These are phyloP conservation scores for Spilogale gracilis DNA, from an alignment of 2,113 vertebrate genomes.

Conservation along the genomic window DNA sequence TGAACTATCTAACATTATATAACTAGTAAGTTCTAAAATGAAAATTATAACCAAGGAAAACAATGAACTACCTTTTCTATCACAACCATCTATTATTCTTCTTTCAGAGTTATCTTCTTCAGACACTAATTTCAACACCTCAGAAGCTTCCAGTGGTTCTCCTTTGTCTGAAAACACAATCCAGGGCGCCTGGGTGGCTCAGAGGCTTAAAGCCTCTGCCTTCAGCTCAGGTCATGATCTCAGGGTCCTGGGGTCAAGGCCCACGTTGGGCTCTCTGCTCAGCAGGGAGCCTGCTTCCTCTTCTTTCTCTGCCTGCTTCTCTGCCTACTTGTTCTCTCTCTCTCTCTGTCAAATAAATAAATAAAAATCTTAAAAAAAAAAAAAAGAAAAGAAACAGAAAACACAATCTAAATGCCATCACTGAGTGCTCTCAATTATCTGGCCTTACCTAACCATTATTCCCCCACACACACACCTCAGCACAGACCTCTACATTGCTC, in stretches of 20 bases:
- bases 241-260: too few species aligned
- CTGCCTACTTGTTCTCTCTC: too few species aligned
- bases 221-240: too few species aligned
- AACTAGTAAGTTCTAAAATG: constrained; percentile 6
- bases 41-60: constrained; percentile 46
- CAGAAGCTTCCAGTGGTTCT: not conserved
- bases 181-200: too few species aligned
- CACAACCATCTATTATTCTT: not conserved
- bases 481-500: not conserved
- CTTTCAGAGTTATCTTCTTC: constrained; percentile 40
- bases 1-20: not conserved
- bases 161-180: constrained; percentile 41
- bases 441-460: not conserved
- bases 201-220: too few species aligned
- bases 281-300: too few species aligned
- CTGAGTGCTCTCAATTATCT: not conserved
- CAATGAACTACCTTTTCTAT: constrained; percentile 15
- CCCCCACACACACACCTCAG: not conserved
- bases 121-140: constrained; percentile 14
- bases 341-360: too few species aligned
- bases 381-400: not conserved
- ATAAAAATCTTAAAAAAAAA: too few species aligned
- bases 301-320: too few species aligned
- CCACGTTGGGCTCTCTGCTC: too few species aligned
- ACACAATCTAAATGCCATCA: not conserved